phyloP scores from a whole-genome alignment of 2,888 invertebrate genomes.

The Himalopsyche anomala region DNA sequence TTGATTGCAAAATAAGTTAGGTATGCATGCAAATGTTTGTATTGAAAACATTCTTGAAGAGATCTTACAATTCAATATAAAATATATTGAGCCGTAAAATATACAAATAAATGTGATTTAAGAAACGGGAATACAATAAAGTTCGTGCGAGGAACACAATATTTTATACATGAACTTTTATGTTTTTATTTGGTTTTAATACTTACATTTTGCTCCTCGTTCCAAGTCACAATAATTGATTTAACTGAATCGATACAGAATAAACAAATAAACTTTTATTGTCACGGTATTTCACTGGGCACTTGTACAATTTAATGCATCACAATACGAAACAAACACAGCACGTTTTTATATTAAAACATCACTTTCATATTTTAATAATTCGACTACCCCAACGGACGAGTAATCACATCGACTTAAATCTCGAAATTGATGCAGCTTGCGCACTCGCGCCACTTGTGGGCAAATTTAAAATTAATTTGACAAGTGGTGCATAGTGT shows the following conservation, averaged over 20 bases:
- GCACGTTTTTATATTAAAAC: constrained; percentile 20
- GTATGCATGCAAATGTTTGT: constrained; percentile 15
- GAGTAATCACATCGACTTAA: background rate
- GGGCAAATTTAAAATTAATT: background rate
- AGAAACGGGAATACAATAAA: too few relatives aligned
- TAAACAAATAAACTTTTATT: background rate
- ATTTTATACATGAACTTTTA: background rate
- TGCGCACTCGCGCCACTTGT: background rate
- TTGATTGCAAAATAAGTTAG: constrained; percentile 3
- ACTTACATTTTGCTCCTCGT: background rate
- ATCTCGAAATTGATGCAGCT: constrained; percentile 1
- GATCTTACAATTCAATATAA: background rate
- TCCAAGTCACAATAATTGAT: background rate
- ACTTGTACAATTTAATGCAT: constrained; percentile 5
- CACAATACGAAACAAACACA: constrained; percentile 30
- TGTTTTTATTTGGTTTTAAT: background rate
- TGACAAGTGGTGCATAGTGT: background rate
- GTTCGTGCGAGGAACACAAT: too few relatives aligned
- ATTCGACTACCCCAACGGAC: background rate
- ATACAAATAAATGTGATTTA: too few relatives aligned
- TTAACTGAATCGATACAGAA: background rate
- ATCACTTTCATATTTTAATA: constrained; percentile 16
- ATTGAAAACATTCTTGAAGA: background rate
- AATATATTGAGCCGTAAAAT: background rate
- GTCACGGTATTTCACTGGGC: background rate